Conservation (phyloP, 2,888 invertebrate species). For the Mayetiola destructor region DNA sequence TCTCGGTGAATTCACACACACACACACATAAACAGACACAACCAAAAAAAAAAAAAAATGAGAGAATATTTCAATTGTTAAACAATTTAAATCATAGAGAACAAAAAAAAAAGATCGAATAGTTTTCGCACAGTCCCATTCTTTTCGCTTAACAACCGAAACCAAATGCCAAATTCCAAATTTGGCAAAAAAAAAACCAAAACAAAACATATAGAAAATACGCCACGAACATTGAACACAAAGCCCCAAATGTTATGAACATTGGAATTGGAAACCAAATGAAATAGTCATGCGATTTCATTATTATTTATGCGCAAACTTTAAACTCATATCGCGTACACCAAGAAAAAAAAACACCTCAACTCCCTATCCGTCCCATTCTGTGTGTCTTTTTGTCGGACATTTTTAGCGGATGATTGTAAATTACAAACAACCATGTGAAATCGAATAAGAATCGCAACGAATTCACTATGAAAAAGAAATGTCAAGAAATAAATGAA, state of each 20-base stretch:
- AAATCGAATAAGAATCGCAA: not conserved
- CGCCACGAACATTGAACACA: not conserved
- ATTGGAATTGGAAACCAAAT: not conserved
- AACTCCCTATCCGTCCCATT: not conserved
- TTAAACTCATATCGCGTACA: not conserved
- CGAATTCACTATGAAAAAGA: not conserved
- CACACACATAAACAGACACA: no score
- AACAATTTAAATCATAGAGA: no score
- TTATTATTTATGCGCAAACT: conserved; percentile 1
- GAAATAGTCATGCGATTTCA: conserved; percentile 6
- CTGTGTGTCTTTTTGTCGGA: not conserved
- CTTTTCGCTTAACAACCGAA: not conserved
- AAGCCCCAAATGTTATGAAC: no score
- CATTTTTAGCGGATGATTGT: not conserved
- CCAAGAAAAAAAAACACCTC: not conserved
- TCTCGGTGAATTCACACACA: no score
- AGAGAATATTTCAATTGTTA: no score
- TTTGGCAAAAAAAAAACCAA: not conserved
- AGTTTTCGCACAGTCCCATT: not conserved
- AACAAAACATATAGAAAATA: not conserved
- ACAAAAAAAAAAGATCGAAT: not conserved
- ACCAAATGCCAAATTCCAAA: not conserved
- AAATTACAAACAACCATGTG: not conserved
- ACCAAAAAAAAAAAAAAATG: no score
- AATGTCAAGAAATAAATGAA: not conserved